Evolutionary conservation across 2,797 vertebrate genomes (phyloP), one percentile per base, ranked within the genome.

Genomic region (Tragopan temminckii): DNA sequence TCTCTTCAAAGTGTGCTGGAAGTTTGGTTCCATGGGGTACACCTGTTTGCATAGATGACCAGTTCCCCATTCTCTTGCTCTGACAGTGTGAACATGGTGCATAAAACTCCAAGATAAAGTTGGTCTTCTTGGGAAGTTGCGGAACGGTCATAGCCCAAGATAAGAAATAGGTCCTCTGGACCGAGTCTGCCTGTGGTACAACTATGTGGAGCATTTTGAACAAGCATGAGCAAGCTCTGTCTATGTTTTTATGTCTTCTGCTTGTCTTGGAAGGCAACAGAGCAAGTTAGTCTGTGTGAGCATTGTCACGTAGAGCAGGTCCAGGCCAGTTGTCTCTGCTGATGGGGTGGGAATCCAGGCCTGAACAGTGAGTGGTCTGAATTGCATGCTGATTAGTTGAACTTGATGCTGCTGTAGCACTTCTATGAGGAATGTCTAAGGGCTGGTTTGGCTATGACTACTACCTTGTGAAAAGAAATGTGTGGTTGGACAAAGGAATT

Each of bases 51-150:
- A 4, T 27, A 36, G 50, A 18, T 43, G 18, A 52, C 36, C 55
- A 29, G 42, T 20, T 69, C 48, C 43, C 33, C 2, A 0, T 80
- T 59, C 36, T 72, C 74, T 36, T 40, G 13, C 21, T 79, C 48
- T 23, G 36, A 19, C 70, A 42, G 7, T 10, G 7, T n/a, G 40
- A 43, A 7, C 24, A 5, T 0, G 3, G 36, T 63, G 38, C 35
- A 12, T 23, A 33, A 31, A 66, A 68, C 52, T 77, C 38, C 36
- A 40, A 27, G 66, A 36, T 14, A 11, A 85, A 45, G 36, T 43
- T 13, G 16, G 15, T 31, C 62, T 10, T 61, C 48, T 20, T 57
- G 46, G 0, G 0, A 5, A 38, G 4, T 1, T 43, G 5, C 45
- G 13, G 45, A 78, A 63, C 50, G 19, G 10, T 78, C 63, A 31